Base-by-base conservation (phyloP, 2,797 vertebrate genomes). In the Sternotherus odoratus region DNA sequence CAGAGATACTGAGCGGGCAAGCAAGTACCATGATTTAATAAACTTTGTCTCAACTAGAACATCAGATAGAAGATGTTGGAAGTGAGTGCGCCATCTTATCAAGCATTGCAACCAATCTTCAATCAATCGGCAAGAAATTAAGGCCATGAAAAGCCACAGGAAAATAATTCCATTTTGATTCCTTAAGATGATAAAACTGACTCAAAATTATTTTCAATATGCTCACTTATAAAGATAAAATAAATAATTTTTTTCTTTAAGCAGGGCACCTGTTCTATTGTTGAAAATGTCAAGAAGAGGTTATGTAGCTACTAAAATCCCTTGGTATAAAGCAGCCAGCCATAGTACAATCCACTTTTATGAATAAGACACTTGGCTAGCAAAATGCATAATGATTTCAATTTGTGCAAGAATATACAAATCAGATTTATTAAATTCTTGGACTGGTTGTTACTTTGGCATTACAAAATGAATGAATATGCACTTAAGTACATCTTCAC, bases 161-260 rank as follows among this genome's bases (percentile, higher is more conserved):
- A 60, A 81, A 80, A 92, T 75, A 93, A 93, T 82, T 92, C 43
- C 49, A 75, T 86, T 94, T 92, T 87, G 51, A 56, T 78, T 93
- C 69, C 63, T 51, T 87, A 39, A 28, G 49, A 49, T 91, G 77
- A 91, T 91, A 95, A 92, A 83, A 57, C 11, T n/a, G 78, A 72
- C 79, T 63, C 6, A 91, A 91, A 90, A 83, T 54, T 82, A 28
- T 92, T 93, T 96, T 94, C 82, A 79, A 82, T 91, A 85, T 91
- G 83, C 72, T 72, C 60, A 83, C 12, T 63, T 92, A 57, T 63
- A 79, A 24, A 90, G 54, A 89, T 75, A 86, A 90, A 87, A 75
- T 74, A 86, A 89, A 85, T 23, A 1, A 43, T 86, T 93, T 92
- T 92, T 54, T 80, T 57, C 85, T 86, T 81, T 85, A 88, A 87